phyloP scores from a whole-genome alignment of 2,113 vertebrate genomes.

The Percopsis transmontana region DNA sequence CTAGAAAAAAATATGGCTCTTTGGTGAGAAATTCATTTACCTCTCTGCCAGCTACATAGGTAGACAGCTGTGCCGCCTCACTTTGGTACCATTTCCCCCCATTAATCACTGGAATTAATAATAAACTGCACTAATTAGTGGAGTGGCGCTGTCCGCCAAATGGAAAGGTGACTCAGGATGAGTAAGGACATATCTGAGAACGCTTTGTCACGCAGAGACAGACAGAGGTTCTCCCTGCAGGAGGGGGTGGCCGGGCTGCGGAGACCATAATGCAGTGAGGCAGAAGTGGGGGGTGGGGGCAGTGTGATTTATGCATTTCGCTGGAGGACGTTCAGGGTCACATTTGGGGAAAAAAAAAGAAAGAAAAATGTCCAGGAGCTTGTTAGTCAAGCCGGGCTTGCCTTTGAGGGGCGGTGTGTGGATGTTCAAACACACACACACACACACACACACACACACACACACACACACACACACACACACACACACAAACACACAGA shows the following conservation, averaged over 20 bases:
- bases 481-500: not conserved
- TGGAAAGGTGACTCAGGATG: constrained; percentile 34
- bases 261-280: constrained; percentile 41
- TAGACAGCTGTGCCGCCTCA: constrained; percentile 37
- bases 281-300: constrained; percentile 21
- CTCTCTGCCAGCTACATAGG: constrained; percentile 9
- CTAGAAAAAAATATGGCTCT: constrained; percentile 8
- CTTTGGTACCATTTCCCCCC: constrained; percentile 31
- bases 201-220: constrained; percentile 28
- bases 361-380: constrained; percentile 13
- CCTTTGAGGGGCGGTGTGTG: constrained; percentile 8
- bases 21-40: constrained; percentile 40
- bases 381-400: constrained; percentile 14
- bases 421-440: not conserved
- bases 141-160: constrained; percentile 38
- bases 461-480: not conserved
- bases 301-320: constrained; percentile 35
- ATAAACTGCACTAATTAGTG: constrained; percentile 48
- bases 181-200: constrained; percentile 34
- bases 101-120: constrained; percentile 53
- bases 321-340: constrained; percentile 52
- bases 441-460: constrained; percentile 3
- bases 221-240: constrained; percentile 19
- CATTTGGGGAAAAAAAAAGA: no score
- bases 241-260: constrained; percentile 19